Conservation (phyloP, 2,113 vertebrate species). For the Rhagologus leucostigma region DNA sequence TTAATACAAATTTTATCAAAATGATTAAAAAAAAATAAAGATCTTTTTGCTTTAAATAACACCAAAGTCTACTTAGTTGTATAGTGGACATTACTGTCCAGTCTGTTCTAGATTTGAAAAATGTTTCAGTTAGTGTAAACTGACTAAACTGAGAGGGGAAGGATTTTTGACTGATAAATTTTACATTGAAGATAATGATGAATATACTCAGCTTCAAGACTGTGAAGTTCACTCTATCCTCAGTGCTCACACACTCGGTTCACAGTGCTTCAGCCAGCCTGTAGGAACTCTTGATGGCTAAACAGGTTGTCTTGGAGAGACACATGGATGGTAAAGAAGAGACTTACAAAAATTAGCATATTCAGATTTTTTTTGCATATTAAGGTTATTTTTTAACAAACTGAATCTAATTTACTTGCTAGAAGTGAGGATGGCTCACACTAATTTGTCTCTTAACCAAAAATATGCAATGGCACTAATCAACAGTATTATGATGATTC, state of each 20-base stretch:
- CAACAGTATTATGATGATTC: not conserved
- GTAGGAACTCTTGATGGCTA: not conserved
- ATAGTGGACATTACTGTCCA: not conserved
- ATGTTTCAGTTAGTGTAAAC: not conserved
- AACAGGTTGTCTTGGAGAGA: not conserved
- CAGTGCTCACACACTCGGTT: not conserved
- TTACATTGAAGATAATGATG: not conserved
- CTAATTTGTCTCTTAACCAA: not conserved
- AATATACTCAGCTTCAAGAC: not conserved
- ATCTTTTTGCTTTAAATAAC: not conserved
- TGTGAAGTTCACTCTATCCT: not conserved
- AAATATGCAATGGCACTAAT: fast-evolving
- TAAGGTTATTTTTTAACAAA: not conserved
- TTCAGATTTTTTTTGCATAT: not conserved
- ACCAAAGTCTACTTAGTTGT: not conserved
- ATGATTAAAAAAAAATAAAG: not conserved
- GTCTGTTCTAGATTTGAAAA: not conserved
- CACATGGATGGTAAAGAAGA: not conserved
- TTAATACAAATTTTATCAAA: not conserved
- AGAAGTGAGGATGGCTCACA: not conserved
- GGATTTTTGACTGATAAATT: not conserved
- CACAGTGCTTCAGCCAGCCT: not conserved
- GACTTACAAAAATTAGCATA: not conserved
- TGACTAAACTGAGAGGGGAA: not conserved
- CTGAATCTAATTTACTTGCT: not conserved